Conservation (phyloP, 2,888 invertebrate species). For the Bedellia somnulentella region DNA sequence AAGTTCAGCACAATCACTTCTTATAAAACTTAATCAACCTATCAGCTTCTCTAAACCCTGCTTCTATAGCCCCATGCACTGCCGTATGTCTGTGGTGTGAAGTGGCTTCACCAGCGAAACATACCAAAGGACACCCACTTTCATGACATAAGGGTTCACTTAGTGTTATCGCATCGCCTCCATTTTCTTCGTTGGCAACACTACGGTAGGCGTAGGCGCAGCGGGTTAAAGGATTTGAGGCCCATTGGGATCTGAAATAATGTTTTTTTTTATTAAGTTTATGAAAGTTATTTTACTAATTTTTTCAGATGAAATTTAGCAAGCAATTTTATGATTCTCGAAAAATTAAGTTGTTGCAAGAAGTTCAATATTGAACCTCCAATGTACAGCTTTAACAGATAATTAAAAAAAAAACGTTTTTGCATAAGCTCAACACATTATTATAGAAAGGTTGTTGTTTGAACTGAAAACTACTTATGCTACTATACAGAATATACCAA, state of each 20-base stretch:
- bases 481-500: too few species aligned
- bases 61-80: slow-evolving; percentile 73
- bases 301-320: not conserved
- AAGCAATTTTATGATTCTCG: too few species aligned
- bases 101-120: slow-evolving; percentile 71
- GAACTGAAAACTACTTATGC: too few species aligned
- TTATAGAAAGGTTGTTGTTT: too few species aligned
- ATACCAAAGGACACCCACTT: slow-evolving; percentile 44
- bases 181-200: slow-evolving; percentile 52
- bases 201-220: slow-evolving; percentile 70
- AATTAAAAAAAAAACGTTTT: too few species aligned
- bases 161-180: slow-evolving; percentile 55
- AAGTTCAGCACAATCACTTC: too few species aligned
- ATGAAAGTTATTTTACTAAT: not conserved
- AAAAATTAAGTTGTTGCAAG: too few species aligned
- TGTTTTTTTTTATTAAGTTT: not conserved
- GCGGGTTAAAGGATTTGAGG: slow-evolving; percentile 57
- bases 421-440: too few species aligned
- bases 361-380: too few species aligned
- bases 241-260: slow-evolving; percentile 65
- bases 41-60: slow-evolving; percentile 73
- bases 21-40: slow-evolving; percentile 36
- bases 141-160: slow-evolving; percentile 51
- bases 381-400: too few species aligned
- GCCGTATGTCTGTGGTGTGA: slow-evolving; percentile 66